phyloP scores from a whole-genome alignment of 2,113 vertebrate genomes.

The Cyanoliseus patagonus region DNA sequence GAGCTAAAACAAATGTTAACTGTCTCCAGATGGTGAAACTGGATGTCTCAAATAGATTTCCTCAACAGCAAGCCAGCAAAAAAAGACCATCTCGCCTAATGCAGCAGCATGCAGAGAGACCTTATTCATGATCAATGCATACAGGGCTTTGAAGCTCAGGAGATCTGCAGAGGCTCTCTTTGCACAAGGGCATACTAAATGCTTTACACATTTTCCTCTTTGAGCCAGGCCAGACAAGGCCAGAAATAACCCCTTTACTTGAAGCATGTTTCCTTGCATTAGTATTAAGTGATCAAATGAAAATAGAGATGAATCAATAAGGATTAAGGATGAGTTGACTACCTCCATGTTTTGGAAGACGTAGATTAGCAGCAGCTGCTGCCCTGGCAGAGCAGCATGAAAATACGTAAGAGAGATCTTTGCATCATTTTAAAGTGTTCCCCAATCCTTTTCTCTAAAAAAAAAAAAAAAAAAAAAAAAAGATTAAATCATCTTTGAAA shows the following conservation, averaged over 20 bases:
- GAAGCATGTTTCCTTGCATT: background rate
- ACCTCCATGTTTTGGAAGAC: accelerated
- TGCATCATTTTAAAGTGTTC: background rate
- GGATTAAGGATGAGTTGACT: background rate
- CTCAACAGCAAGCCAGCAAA: slow-evolving; percentile 49
- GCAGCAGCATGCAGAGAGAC: slow-evolving; percentile 83
- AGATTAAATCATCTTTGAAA: background rate
- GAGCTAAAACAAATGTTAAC: slow-evolving; percentile 66
- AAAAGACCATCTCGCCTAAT: slow-evolving; percentile 26
- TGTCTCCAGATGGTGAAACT: slow-evolving; percentile 46
- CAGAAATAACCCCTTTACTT: background rate
- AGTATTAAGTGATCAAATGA: background rate
- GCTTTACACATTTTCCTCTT: background rate
- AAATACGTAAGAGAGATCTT: background rate
- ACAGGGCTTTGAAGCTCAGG: slow-evolving; percentile 68
- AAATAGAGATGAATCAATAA: background rate
- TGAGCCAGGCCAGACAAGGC: background rate
- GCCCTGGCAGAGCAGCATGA: background rate
- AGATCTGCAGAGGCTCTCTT: slow-evolving; percentile 63
- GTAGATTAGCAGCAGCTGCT: background rate
- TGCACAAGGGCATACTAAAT: background rate
- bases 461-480: background rate
- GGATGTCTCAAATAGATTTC: slow-evolving; percentile 36
- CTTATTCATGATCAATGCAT: slow-evolving; percentile 67
- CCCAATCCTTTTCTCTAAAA: background rate